phyloP scores from a whole-genome alignment of 1,140 invertebrate genomes.

The Cotesia typhae region DNA sequence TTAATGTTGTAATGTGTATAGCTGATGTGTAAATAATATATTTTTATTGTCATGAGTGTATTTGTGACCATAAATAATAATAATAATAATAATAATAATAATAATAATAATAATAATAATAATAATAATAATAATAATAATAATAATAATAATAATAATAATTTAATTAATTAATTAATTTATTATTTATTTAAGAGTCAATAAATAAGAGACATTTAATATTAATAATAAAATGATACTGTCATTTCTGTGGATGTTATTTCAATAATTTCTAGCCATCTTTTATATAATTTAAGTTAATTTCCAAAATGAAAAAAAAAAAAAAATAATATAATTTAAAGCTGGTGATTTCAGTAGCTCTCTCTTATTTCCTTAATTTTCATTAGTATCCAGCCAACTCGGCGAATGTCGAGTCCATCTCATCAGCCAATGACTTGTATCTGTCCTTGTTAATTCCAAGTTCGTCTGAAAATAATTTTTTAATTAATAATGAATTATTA shows the following conservation, averaged over 20 bases:
- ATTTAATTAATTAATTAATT: no score
- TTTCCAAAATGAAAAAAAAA: background rate
- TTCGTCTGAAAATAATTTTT: slow-evolving; percentile 79
- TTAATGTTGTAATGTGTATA: no score
- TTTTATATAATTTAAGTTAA: background rate
- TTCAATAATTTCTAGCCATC: no score
- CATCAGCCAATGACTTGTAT: slow-evolving; percentile 95
- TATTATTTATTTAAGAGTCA: no score
- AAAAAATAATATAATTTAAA: background rate
- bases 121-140: no score
- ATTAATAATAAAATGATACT: no score
- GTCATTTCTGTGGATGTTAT: no score
- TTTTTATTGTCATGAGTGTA: slow-evolving; percentile 6
- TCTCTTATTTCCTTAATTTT: slow-evolving; percentile 12
- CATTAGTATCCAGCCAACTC: slow-evolving; percentile 88
- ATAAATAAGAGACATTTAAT: no score
- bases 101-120: no score
- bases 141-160: no score
- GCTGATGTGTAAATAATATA: background rate
- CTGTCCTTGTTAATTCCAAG: slow-evolving; percentile 98
- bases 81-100: no score
- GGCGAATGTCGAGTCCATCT: slow-evolving; percentile 92
- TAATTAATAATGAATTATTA: background rate
- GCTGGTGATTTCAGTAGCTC: background rate
- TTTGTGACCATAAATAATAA: no score